A percentile compares a stretch with the other conserved stretches of the same genome.
Conservation (phyloP, 2,113 vertebrate genomes). For the Caretta caretta region DNA sequence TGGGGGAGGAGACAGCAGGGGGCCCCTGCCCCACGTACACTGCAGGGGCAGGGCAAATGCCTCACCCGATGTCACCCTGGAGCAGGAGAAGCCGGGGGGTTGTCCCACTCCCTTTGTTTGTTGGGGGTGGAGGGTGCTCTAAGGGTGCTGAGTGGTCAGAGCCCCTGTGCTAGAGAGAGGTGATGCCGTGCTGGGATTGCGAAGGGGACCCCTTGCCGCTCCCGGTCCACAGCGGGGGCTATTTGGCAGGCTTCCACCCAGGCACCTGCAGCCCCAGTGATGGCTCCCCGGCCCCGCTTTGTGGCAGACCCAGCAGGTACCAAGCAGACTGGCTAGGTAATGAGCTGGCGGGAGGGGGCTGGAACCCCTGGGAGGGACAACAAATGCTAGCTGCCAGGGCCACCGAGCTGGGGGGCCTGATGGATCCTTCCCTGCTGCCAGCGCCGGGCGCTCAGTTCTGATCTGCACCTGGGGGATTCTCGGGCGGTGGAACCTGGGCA, state of each 20-base stretch:
- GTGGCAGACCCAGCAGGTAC: too few relatives aligned
- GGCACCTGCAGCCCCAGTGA: neutral
- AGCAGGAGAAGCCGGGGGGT: neutral
- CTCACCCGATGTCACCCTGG: neutral
- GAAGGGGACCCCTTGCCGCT: too few relatives aligned
- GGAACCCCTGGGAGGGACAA: neutral
- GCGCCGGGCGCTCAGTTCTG: neutral
- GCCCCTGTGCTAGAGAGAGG: too few relatives aligned
- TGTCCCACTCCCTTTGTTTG: too few relatives aligned
- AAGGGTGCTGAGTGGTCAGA: too few relatives aligned
- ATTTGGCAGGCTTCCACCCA: neutral
- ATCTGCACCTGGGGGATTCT: neutral
- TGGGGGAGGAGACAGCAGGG: constrained; percentile 34
- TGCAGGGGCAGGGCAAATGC: neutral
- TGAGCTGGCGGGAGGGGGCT: too few relatives aligned
- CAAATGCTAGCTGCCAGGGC: neutral
- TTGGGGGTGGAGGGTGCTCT: neutral
- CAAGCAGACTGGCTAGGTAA: neutral
- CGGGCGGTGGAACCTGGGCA: neutral
- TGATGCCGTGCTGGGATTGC: too few relatives aligned
- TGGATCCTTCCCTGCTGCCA: neutral
- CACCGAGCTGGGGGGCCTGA: neutral
- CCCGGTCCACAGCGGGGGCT: too few relatives aligned
- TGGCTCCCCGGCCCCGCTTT: too few relatives aligned
- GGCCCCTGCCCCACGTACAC: neutral